Evolutionary conservation across 2,113 vertebrate species (phyloP), one percentile per base, ranked within the genome.

Genomic region (Gracilinanus agilis): DNA sequence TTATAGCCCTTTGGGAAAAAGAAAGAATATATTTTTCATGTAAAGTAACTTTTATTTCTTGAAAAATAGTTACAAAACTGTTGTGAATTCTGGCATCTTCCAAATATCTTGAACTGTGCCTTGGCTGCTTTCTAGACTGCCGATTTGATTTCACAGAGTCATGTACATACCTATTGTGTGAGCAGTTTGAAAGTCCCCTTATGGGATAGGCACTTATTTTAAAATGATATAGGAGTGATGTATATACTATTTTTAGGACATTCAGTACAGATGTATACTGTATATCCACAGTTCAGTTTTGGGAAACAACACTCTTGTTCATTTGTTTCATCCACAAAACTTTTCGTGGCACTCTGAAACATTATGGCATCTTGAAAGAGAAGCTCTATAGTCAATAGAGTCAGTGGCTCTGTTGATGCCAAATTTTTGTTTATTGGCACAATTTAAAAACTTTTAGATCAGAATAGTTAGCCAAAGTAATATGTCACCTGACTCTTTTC

Each of bases 141-240:
- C 97, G 92, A 96, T 90, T 54, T 93, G 92, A 93, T 94, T 96
- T 95, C 95, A 92, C 93, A 93, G 55, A 96, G 54, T 96, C 96
- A 56, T 92, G 67, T 93, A 93, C 96, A 97, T 97, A 95, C 96
- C 96, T 97, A 94, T 96, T 94, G 93, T 53, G 95, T 97, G 96
- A 98, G 95, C 96, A 94, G 95, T 92, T 93, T 96, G 96, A 94
- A 96, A 97, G 95, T 89, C 97, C 97, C 97, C 96, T 95, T 58
- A 44, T 95, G 96, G 96, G 95, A 96, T 13, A 1, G 95, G 91
- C 24, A 92, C 93, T 97, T 96, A 96, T 88, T 90, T 92, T 96
- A 54, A 96, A 96, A 91, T 93, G 90, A 96, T 93, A 95, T 25
- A 90, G 83, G 89, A 95, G 58, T 83, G 16, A 83, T 83, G 89